These are phyloP conservation scores for Ailuropoda melanoleuca DNA, from an alignment of 2,113 vertebrate species.

Conservation along the genomic window DNA sequence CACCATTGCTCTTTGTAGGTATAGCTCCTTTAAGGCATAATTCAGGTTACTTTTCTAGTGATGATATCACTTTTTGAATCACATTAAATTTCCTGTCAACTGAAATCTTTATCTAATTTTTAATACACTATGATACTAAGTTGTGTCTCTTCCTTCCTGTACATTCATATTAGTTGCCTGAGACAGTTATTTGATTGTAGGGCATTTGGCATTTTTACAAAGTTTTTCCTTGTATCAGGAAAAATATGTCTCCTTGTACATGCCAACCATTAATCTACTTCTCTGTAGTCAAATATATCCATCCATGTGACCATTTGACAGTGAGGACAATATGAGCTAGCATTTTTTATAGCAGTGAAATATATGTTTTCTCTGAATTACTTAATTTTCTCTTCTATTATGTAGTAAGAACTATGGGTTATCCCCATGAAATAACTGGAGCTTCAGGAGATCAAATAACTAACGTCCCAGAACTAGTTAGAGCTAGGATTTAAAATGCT, in stretches of 20 bases:
- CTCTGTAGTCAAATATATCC: neutral
- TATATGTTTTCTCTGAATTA: neutral
- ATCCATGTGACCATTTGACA: neutral
- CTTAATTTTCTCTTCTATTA: constrained; percentile 29
- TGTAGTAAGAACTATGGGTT: neutral
- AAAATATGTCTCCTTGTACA: neutral
- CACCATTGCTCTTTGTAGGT: neutral
- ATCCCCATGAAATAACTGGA: constrained; percentile 14
- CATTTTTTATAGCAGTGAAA: neutral
- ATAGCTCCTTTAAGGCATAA: neutral
- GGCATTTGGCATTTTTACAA: neutral
- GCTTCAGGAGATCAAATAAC: neutral
- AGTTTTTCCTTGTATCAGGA: neutral
- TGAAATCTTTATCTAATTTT: constrained; percentile 25
- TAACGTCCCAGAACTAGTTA: neutral
- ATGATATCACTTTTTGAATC: neutral
- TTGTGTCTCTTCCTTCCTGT: neutral
- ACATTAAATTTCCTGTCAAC: neutral
- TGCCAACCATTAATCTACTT: neutral
- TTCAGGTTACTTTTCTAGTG: neutral
- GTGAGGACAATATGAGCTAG: neutral
- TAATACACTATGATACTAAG: neutral
- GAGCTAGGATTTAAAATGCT: neutral
- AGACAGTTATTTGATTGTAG: neutral
- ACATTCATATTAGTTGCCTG: neutral